Base-by-base conservation (phyloP, 2,113 vertebrate genomes). In the Marmota monax region DNA sequence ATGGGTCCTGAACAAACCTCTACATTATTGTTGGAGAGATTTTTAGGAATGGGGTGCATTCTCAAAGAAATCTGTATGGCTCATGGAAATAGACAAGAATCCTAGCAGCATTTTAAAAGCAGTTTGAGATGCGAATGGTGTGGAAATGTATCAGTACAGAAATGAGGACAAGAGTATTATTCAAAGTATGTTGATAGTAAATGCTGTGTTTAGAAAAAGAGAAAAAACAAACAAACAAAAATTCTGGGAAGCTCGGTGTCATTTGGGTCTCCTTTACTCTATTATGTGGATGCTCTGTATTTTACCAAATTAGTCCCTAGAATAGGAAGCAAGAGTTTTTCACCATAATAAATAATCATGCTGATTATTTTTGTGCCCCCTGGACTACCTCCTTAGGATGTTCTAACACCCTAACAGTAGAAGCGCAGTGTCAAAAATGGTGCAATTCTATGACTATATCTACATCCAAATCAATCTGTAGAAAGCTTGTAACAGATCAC, bases 61-160 rank as follows among this genome's bases (percentile, higher is more conserved):
- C 42, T 85, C 63, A 76, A 88, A 76, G n/a, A 91, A 48, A 17
- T 72, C 65, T 90, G 29, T 17, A 67, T 70, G 87, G 84, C 91
- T 92, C 23, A 4, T 80, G 65, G 85, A 94, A 82, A 61, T 0
- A 1, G 32, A 72, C 17, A 51, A 45, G 58, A 89, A 67, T 80
- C 45, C 48, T 29, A 16, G 67, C 42, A 65, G 34, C 37, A 90
- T 56, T 88, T 84, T 22, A 63, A 65, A 89, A 51, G 29, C 22
- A 20, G 34, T 79, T 86, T 73, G 73, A 96, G 42, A 93, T 48
- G 74, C 25, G 42, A 2, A 20, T 32, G 45, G 25, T 58, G 2
- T 42, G 4, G 39, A 70, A 84, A 53, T 76, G 14, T 22, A 20
- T 73, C 58, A 69, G 0, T 63, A 69, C 45, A 61, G 48, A 76